Percentiles rank a stretch among this genome's conserved stretches.
Conservation (phyloP, 2,113 vertebrate genomes). For the Hippocampus guttulatus region DNA sequence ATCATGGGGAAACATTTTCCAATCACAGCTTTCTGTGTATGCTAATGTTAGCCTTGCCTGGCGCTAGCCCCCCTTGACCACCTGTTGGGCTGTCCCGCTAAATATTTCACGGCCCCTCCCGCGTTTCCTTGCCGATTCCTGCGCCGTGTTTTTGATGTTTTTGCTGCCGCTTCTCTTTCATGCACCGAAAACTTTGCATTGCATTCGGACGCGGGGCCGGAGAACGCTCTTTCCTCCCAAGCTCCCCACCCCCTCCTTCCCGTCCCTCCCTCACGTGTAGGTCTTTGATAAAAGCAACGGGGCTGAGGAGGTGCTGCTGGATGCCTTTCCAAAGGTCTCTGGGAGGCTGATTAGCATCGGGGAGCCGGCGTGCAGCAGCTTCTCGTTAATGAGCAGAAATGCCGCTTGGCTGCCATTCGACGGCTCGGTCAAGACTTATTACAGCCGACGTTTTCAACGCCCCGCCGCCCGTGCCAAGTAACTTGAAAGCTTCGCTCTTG, state of each 20-base stretch:
- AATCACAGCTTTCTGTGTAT: neutral
- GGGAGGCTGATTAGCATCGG: slow-evolving; percentile 97
- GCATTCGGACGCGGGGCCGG: slow-evolving; percentile 93
- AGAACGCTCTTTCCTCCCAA: slow-evolving; percentile 74
- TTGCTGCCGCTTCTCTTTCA: slow-evolving; percentile 85
- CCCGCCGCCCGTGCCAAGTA: slow-evolving; percentile 72
- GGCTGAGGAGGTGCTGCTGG: slow-evolving; percentile 79
- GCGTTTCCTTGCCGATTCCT: slow-evolving; percentile 47
- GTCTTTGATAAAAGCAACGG: slow-evolving; percentile 91
- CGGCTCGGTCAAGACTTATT: slow-evolving; percentile 82
- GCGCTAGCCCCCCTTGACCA: slow-evolving; percentile 73
- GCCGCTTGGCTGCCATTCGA: slow-evolving; percentile 73
- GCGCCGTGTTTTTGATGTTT: slow-evolving; percentile 82
- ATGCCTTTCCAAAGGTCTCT: slow-evolving; percentile 90
- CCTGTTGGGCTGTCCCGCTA: slow-evolving; percentile 80
- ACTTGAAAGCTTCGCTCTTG: slow-evolving; percentile 83
- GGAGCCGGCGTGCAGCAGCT: slow-evolving; percentile 69
- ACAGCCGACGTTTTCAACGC: slow-evolving; percentile 76
- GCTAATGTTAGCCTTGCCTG: slow-evolving; percentile 20
- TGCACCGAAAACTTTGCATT: slow-evolving; percentile 91
- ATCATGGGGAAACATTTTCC: neutral
- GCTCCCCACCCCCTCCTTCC: slow-evolving; percentile 1
- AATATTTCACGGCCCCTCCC: slow-evolving; percentile 76
- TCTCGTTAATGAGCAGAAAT: slow-evolving; percentile 86
- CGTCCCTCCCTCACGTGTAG: slow-evolving; percentile 75